phyloP scores from a whole-genome alignment of 2,888 invertebrate species.

The Ichneumoninae sp. region DNA sequence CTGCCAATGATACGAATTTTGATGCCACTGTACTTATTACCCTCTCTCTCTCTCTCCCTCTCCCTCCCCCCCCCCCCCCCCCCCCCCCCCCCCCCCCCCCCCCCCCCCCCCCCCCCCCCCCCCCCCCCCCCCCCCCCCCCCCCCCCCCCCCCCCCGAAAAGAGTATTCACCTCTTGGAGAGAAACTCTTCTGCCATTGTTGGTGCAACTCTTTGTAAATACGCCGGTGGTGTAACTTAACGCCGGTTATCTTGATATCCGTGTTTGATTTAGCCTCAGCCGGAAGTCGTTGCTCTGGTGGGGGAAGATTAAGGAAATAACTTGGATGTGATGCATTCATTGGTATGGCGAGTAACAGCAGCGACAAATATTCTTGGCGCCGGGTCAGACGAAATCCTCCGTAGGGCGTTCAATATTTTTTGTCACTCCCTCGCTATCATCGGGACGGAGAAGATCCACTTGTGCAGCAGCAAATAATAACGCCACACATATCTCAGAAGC shows the following conservation, averaged over 20 bases:
- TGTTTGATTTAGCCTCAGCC: slow-evolving; percentile 46
- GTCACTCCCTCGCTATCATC: slow-evolving; percentile 6
- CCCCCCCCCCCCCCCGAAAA: too few relatives aligned
- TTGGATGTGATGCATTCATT: neutral
- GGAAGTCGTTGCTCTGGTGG: slow-evolving; percentile 42
- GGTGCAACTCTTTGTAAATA: slow-evolving; percentile 20
- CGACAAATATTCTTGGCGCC: slow-evolving; percentile 49
- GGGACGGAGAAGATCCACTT: slow-evolving; percentile 53
- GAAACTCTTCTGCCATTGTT: slow-evolving; percentile 40
- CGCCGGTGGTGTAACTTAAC: slow-evolving; percentile 53
- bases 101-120: too few relatives aligned
- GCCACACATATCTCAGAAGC: slow-evolving; percentile 54
- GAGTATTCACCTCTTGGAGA: slow-evolving; percentile 17
- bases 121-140: too few relatives aligned
- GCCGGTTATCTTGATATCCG: slow-evolving; percentile 50
- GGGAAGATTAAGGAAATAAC: slow-evolving; percentile 16
- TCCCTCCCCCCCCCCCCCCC: too few relatives aligned
- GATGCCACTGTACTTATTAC: slow-evolving; percentile 18
- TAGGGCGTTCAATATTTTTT: slow-evolving; percentile 46
- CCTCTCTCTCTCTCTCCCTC: neutral
- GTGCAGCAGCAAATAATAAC: slow-evolving; percentile 27
- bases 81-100: too few relatives aligned
- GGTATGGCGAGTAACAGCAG: slow-evolving; percentile 4
- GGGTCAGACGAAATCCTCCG: slow-evolving; percentile 39
- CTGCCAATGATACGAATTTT: slow-evolving; percentile 46